Evolutionary conservation across 2,113 vertebrate species (phyloP), one percentile per base, ranked within the genome.

Genomic region (Copsychus sechellarum): DNA sequence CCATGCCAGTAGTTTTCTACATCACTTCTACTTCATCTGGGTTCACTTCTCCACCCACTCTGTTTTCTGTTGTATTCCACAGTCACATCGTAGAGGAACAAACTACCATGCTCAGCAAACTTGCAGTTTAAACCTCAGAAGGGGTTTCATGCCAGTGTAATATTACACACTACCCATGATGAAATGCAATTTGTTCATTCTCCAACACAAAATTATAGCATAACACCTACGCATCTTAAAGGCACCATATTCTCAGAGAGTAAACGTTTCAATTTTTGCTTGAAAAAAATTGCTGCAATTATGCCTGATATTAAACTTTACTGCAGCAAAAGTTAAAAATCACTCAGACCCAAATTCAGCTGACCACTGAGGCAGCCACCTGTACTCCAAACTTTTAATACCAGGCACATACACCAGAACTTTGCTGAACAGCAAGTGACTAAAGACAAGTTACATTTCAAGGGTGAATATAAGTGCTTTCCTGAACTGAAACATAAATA

Each of bases 1-100:
- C 97, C 95, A 29, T 98, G 97, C 97, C 98, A 98, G 76, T 97
- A 99, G 94, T 98, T 98, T 31, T 98, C 98, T 51, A 98, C 96
- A 33, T 98, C 98, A 43, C 24, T 48, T 99, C 98, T 67, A 98
- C 98, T 96, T 98, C 97, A 83, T 98, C 98, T 43, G 99, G 98
- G 88, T 98, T 98, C 92, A 99, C 98, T 36, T 96, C 97, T 98
- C 95, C 54, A 98, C 97, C 98, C 98, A 99, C 31, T 40, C 73
- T 54, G 86, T 31, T 98, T 98, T 51, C 45, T 95, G 50, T 96
- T 98, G 95, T 99, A 99, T 81, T 98, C 98, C 8, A 97, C 93
- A 36, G 96, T 90, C 20, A 97, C 98, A 80, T 98, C 98, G 83
- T 98, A 29, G 36, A 42, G 26, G 48, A 82, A 80, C 20, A 56